Conservation (phyloP, 2,113 vertebrate species). For the Pygoscelis antarcticus region DNA sequence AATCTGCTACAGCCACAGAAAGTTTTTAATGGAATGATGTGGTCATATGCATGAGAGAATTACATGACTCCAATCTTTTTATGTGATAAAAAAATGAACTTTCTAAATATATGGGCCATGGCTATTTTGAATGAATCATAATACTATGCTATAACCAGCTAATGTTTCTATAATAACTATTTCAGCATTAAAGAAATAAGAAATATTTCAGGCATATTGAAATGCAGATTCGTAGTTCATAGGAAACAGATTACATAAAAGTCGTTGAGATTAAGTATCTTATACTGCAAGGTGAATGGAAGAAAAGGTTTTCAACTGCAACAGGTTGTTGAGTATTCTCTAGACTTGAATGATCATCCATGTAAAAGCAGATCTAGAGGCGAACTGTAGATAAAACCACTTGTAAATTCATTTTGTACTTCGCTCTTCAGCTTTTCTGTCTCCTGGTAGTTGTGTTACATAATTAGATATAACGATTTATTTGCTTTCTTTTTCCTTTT, state of each 20-base stretch:
- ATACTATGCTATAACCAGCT: background rate
- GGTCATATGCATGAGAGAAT: conserved; percentile 50
- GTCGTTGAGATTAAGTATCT: background rate
- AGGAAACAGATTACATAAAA: background rate
- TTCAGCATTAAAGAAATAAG: background rate
- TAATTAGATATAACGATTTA: background rate
- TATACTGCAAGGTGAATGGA: background rate
- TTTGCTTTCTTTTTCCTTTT: background rate
- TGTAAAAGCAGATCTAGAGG: background rate
- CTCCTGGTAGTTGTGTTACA: background rate
- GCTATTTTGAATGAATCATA: background rate
- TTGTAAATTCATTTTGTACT: background rate
- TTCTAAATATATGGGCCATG: conserved; percentile 31
- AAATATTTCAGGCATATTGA: background rate
- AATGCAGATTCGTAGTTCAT: background rate
- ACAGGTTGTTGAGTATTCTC: conserved; percentile 33
- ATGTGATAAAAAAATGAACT: conserved; percentile 21
- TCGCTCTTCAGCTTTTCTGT: background rate
- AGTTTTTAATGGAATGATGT: conserved; percentile 60
- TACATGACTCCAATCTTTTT: conserved; percentile 1
- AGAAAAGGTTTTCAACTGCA: background rate
- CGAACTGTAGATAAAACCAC: background rate
- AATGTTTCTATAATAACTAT: background rate
- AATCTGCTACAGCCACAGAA: conserved; percentile 22
- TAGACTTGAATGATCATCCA: background rate